A percentile compares a stretch with the other conserved stretches of the same genome.
These are phyloP conservation scores for Cataglyphis altisquamis DNA, from an alignment of 2,888 invertebrate genomes.

Conservation along the genomic window DNA sequence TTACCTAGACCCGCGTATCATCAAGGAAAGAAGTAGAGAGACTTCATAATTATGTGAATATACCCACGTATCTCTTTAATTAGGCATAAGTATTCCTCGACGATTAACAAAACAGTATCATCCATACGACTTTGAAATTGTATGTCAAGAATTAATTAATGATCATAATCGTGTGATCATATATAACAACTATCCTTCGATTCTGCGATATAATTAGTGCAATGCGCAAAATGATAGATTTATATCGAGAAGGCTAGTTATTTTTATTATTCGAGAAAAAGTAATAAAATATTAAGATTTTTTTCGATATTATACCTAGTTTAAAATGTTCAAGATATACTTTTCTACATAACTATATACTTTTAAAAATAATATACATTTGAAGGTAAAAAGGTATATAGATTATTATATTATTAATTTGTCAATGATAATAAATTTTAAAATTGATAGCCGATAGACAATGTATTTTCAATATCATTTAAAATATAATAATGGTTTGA, in stretches of 20 bases:
- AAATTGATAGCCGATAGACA: background rate
- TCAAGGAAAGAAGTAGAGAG: background rate
- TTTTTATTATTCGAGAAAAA: background rate
- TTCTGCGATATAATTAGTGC: background rate
- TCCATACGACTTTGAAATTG: background rate
- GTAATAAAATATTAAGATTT: background rate
- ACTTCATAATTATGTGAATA: constrained; percentile 43
- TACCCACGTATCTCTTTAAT: constrained; percentile 46
- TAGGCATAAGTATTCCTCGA: background rate
- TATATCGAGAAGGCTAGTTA: background rate
- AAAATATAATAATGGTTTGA: background rate
- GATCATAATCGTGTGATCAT: background rate
- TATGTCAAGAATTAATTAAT: background rate
- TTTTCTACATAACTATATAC: background rate
- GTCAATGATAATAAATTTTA: background rate
- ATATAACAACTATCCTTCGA: background rate
- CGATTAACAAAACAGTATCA: background rate
- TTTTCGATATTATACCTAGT: background rate
- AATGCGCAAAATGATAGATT: background rate
- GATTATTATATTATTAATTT: background rate
- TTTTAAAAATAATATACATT: background rate
- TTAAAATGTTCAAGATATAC: background rate
- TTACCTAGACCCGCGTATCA: constrained; percentile 51
- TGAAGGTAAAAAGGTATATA: background rate
- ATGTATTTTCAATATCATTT: background rate